phyloP scores from a whole-genome alignment of 1,140 invertebrate species.

The Stegodyphus mimosarum region DNA sequence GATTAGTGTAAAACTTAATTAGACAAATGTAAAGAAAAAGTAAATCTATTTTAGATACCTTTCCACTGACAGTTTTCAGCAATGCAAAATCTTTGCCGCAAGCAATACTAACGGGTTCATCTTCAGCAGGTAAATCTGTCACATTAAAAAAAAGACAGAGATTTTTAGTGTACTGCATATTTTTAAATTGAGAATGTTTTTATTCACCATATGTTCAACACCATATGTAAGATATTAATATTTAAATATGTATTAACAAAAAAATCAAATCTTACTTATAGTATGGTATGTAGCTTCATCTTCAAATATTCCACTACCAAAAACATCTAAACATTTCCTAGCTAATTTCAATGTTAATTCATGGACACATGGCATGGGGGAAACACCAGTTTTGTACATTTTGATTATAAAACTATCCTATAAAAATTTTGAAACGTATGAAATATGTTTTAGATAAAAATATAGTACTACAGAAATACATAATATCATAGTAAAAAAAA shows the following conservation, averaged over 20 bases:
- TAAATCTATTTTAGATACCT: conserved; percentile 70
- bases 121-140: conserved; percentile 71
- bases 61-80: conserved; percentile 80
- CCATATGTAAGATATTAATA: not conserved
- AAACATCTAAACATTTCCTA: conserved; percentile 80
- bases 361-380: conserved; percentile 69
- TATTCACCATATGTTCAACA: too few species aligned
- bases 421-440: conserved; percentile 13
- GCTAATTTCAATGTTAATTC: conserved; percentile 84
- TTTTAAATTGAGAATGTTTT: too few species aligned
- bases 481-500: too few species aligned
- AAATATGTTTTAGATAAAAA: not conserved
- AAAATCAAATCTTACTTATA: conserved; percentile 64
- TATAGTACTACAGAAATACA: too few species aligned
- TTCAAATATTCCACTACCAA: conserved; percentile 80
- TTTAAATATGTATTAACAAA: not conserved
- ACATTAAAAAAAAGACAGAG: conserved; percentile 31
- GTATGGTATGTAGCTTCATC: conserved; percentile 71
- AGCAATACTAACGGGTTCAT: conserved; percentile 76
- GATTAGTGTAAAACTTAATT: too few species aligned
- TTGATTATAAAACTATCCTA: conserved; percentile 86
- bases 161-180: too few species aligned
- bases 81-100: conserved; percentile 89
- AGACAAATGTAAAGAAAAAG: too few species aligned
- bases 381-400: conserved; percentile 78